A percentile compares a stretch with the other conserved stretches of the same genome.
These are phyloP conservation scores for Psilopsiagon aurifrons DNA, from an alignment of 2,113 vertebrate genomes.

Conservation along the genomic window DNA sequence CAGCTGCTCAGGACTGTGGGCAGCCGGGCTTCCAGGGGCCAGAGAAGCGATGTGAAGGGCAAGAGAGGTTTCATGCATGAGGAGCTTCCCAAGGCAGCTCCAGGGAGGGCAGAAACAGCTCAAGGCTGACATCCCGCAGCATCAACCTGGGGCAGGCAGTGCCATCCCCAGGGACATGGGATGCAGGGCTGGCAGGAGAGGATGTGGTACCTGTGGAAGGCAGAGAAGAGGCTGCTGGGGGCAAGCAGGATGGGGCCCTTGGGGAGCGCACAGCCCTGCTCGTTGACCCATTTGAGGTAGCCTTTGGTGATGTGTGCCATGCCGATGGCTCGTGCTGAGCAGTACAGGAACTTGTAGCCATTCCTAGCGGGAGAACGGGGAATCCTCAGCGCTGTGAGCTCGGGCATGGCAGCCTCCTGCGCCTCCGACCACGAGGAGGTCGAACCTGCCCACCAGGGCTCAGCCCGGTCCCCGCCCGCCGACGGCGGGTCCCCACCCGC, in stretches of 20 bases:
- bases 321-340: constrained; percentile 92
- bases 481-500: fast-evolving
- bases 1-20: neutral
- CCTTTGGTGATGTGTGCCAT: constrained; percentile 92
- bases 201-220: constrained; percentile 86
- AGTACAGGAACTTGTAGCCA: constrained; percentile 96
- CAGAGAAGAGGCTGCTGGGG: constrained; percentile 94
- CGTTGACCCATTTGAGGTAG: constrained; percentile 90
- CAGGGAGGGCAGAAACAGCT: neutral
- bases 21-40: neutral
- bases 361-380: constrained; percentile 77
- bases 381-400: neutral
- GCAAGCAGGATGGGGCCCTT: constrained; percentile 90
- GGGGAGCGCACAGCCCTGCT: constrained; percentile 86
- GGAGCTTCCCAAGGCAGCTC: neutral
- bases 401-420: neutral
- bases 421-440: fast-evolving
- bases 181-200: neutral
- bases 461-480: fast-evolving
- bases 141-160: neutral
- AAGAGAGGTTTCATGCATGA: neutral
- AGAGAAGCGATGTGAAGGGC: neutral
- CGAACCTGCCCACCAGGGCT: no score
- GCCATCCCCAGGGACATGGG: neutral
- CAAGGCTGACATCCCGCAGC: neutral